A percentile compares a stretch with the other conserved stretches of the same genome.
Conservation (phyloP, 2,797 vertebrate genomes). For the Thamnophis elegans region DNA sequence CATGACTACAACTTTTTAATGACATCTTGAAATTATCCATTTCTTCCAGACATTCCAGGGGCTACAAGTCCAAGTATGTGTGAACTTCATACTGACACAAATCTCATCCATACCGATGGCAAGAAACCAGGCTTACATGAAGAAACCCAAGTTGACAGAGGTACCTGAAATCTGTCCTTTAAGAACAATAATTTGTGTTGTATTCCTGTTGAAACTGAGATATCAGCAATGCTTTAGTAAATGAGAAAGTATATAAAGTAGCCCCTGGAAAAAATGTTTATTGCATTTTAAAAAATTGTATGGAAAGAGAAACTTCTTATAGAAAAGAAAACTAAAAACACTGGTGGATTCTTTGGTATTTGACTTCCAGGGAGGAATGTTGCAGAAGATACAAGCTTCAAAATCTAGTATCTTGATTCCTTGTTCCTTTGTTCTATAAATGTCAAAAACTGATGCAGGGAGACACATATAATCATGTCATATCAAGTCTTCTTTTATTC, state of each 20-base stretch:
- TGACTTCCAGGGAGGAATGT: not conserved
- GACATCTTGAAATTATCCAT: slow-evolving; percentile 89
- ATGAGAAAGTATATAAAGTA: not conserved
- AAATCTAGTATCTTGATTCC: not conserved
- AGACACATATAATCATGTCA: not conserved
- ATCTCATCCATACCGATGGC: slow-evolving; percentile 61
- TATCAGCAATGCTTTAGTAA: not conserved
- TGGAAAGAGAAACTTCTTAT: not conserved
- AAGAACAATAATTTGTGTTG: not conserved
- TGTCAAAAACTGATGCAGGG: not conserved
- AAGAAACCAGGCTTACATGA: slow-evolving; percentile 66
- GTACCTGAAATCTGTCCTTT: not conserved
- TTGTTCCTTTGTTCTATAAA: not conserved
- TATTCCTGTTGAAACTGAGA: not conserved
- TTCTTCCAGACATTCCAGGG: slow-evolving; percentile 87
- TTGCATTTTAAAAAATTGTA: not conserved
- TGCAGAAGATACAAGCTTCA: not conserved
- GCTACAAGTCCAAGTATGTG: slow-evolving; percentile 76
- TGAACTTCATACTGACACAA: slow-evolving; percentile 54
- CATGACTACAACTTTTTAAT: slow-evolving; percentile 91
- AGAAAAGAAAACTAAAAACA: not conserved
- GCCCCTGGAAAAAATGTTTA: not conserved
- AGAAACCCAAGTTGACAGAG: slow-evolving; percentile 3
- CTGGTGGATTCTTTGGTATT: not conserved
- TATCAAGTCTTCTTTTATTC: not conserved